These are phyloP conservation scores for Galerucella pusilla DNA, from an alignment of 2,888 invertebrate species.

Conservation along the genomic window DNA sequence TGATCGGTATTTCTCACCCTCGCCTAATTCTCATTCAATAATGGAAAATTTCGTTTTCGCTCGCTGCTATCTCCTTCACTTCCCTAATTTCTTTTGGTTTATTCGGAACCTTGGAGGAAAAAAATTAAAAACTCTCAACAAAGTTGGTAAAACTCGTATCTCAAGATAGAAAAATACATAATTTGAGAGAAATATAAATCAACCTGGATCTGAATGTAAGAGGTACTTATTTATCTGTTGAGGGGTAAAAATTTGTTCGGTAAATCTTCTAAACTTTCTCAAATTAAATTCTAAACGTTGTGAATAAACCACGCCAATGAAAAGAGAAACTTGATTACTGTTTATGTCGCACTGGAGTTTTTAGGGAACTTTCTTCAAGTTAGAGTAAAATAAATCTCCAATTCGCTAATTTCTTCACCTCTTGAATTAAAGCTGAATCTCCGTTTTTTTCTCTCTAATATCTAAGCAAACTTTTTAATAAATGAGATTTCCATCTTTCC, in stretches of 20 bases:
- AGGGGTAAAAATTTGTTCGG: slow-evolving; percentile 32
- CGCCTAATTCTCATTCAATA: slow-evolving; percentile 24
- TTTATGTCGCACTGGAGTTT: not conserved
- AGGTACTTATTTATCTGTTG: slow-evolving; percentile 41
- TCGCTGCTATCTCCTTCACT: slow-evolving; percentile 9
- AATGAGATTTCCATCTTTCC: too few species aligned
- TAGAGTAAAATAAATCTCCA: not conserved
- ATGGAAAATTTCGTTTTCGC: slow-evolving; percentile 29
- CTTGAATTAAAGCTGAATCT: too few species aligned
- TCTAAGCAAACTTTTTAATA: too few species aligned
- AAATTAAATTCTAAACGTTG: slow-evolving; percentile 42
- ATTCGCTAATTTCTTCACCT: not conserved
- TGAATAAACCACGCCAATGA: slow-evolving; percentile 33
- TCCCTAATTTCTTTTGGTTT: slow-evolving; percentile 36
- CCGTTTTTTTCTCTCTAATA: too few species aligned
- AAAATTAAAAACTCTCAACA: slow-evolving; percentile 44
- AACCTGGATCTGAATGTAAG: slow-evolving; percentile 36
- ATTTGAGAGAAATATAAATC: slow-evolving; percentile 39
- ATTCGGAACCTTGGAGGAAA: slow-evolving; percentile 22
- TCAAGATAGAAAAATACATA: slow-evolving; percentile 38
- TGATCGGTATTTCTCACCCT: slow-evolving; percentile 6
- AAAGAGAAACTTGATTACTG: slow-evolving; percentile 7
- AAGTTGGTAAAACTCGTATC: slow-evolving; percentile 25
- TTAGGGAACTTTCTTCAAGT: not conserved
- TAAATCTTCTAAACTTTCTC: slow-evolving; percentile 36